These are phyloP conservation scores for Galago senegalensis DNA, from an alignment of 2,797 vertebrate genomes.

Conservation along the genomic window DNA sequence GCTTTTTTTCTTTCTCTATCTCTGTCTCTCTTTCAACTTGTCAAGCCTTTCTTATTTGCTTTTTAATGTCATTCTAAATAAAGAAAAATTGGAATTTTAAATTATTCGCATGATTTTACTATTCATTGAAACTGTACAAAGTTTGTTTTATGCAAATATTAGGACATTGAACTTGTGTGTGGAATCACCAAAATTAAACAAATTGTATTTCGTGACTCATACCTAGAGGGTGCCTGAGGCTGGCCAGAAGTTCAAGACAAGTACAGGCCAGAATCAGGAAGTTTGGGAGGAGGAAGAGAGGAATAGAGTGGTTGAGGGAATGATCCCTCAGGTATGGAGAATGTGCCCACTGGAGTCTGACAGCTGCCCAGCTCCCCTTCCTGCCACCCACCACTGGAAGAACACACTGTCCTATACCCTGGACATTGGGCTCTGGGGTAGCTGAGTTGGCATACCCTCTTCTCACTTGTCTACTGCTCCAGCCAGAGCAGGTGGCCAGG, in stretches of 20 bases:
- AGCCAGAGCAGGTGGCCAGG: neutral
- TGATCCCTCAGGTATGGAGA: rapidly evolving
- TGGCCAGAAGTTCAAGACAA: neutral
- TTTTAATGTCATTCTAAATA: neutral
- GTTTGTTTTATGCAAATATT: neutral
- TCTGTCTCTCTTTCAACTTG: neutral
- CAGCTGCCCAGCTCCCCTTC: neutral
- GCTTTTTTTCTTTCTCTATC: neutral
- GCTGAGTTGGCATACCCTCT: neutral
- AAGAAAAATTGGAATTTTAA: neutral
- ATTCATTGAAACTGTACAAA: neutral
- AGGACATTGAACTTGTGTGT: neutral
- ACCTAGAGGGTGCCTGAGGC: neutral
- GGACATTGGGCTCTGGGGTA: neutral
- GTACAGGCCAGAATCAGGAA: neutral
- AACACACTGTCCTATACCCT: neutral
- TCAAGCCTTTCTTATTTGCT: neutral
- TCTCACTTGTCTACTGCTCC: neutral
- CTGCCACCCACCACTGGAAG: neutral
- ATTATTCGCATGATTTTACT: neutral
- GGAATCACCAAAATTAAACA: neutral
- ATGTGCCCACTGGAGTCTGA: neutral
- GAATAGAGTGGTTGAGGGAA: rapidly evolving
- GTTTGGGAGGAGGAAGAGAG: neutral
- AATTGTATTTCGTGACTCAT: neutral